Evolutionary conservation across 2,113 vertebrate species (phyloP), one percentile per base, ranked within the genome.

Genomic region (Corydoras sp.): DNA sequence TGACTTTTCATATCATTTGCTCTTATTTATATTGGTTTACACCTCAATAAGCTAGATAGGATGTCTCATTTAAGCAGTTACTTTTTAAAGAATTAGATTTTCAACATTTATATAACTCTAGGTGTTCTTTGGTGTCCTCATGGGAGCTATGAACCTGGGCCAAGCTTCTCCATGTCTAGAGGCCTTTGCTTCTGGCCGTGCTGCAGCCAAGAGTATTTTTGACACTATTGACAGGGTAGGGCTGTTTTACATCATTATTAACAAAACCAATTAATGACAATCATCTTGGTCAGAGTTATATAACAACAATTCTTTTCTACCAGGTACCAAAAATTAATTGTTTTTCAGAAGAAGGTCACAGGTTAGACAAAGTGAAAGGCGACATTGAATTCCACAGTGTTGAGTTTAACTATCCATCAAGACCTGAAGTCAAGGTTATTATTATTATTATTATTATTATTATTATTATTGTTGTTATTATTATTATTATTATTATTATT

Each of bases 121-220:
- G 90, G 88, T 91, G 5, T 91, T 91, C 68, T 91, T 91, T 79
- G 89, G 87, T 14, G 86, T 91, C 3, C 83, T 91, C 8, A 75
- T 86, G 68, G 90, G 82, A 12, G 89, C 89, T 3, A 84, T 89
- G 56, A 87, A 87, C 68, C 77, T 91, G 31, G 89, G 89, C 5
- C 86, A 89, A 69, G 88, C 89, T 3, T 90, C 88, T 1, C 81
- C 89, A 0, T 91, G 89, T 71, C 76, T 91, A 48, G 89, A 91
- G 74, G 87, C 87, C 4, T 91, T 91, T 10, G 87, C 88, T 5
- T 86, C 86, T 14, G 90, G 90, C 10, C 85, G 86, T 0, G 88
- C 89, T 50, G 89, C 90, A 32, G 89, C 90, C 32, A 88, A 82
- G 62, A 74, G 7, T 49, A 86, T 91, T 56, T 91, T 90, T 80